Evolutionary conservation across 37 sponge, comb jelly and placozoan genomes (phyloP).

Genomic region (Halisarca cf. caerulea): DNA sequence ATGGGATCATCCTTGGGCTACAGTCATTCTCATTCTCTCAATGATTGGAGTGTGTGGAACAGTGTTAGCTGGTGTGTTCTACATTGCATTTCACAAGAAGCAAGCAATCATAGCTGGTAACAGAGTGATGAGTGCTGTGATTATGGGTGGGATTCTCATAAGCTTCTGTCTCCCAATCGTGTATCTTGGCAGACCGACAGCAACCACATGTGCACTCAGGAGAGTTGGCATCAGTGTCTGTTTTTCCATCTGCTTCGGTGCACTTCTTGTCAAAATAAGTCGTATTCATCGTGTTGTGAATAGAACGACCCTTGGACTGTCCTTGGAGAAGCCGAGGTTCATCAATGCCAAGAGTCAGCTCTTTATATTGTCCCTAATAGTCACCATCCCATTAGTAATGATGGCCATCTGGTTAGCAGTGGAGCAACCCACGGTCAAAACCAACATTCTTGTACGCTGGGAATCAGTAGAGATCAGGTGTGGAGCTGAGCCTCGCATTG

Average conservation of each 20-base stretch:
- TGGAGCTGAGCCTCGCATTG: slow-evolving; percentile 35
- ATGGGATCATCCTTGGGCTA: background rate
- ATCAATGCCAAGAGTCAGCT: slow-evolving; percentile 54
- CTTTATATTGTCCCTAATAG: slow-evolving; percentile 47
- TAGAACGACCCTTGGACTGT: background rate
- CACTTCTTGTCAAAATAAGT: slow-evolving; percentile 73
- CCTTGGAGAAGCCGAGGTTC: slow-evolving; percentile 41
- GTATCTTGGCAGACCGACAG: slow-evolving; percentile 48
- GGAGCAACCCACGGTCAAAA: slow-evolving; percentile 18
- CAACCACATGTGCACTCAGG: slow-evolving; percentile 59
- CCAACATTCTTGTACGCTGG: background rate
- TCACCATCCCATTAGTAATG: slow-evolving; percentile 34
- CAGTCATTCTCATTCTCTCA: background rate
- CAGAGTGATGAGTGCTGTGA: slow-evolving; percentile 65
- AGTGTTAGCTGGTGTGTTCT: background rate
- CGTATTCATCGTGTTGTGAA: slow-evolving; percentile 78
- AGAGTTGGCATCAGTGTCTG: slow-evolving; percentile 57
- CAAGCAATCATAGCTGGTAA: slow-evolving; percentile 74
- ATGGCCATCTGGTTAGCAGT: slow-evolving; percentile 32
- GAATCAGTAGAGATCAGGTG: background rate
- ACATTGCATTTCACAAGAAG: slow-evolving; percentile 40
- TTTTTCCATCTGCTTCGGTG: slow-evolving; percentile 70
- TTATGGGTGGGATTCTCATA: slow-evolving; percentile 55
- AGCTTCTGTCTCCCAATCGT: slow-evolving; percentile 53
- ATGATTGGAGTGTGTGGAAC: slow-evolving; percentile 11